Conservation (phyloP, 1,140 invertebrate species). For the Epicauta chinensis region DNA sequence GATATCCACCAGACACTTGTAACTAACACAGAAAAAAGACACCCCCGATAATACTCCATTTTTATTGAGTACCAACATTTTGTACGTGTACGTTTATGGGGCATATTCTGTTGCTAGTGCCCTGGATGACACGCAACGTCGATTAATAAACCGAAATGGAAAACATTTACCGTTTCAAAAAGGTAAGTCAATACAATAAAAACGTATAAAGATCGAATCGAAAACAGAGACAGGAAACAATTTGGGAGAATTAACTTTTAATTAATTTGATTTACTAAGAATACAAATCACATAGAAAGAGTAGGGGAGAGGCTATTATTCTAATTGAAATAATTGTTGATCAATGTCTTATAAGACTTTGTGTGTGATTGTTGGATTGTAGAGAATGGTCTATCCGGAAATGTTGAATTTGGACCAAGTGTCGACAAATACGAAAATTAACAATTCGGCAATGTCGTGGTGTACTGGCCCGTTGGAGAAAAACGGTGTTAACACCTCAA, state of each 20-base stretch:
- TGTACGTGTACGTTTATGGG: too few relatives aligned
- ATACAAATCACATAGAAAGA: neutral
- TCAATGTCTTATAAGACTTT: neutral
- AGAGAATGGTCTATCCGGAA: slow-evolving; percentile 44
- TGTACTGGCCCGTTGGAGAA: slow-evolving; percentile 34
- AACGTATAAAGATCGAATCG: slow-evolving; percentile 5
- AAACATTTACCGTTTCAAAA: slow-evolving; percentile 42
- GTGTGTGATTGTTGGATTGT: neutral
- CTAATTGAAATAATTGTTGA: neutral
- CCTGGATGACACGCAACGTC: slow-evolving; percentile 14
- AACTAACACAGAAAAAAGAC: too few relatives aligned
- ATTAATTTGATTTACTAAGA: neutral
- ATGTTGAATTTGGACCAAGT: slow-evolving; percentile 36
- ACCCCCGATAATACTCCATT: too few relatives aligned
- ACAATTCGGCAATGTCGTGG: slow-evolving; percentile 32
- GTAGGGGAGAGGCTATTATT: neutral
- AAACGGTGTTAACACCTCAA: too few relatives aligned
- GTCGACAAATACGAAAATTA: slow-evolving; percentile 18
- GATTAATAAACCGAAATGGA: slow-evolving; percentile 37
- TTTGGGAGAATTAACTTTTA: neutral
- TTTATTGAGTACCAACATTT: too few relatives aligned
- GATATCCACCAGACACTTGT: neutral
- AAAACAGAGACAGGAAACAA: neutral
- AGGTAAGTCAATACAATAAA: slow-evolving; percentile 34
- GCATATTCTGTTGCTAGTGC: slow-evolving; percentile 4